Evolutionary conservation across 2,113 vertebrate genomes (phyloP).

Genomic region (Scomber japonicus): DNA sequence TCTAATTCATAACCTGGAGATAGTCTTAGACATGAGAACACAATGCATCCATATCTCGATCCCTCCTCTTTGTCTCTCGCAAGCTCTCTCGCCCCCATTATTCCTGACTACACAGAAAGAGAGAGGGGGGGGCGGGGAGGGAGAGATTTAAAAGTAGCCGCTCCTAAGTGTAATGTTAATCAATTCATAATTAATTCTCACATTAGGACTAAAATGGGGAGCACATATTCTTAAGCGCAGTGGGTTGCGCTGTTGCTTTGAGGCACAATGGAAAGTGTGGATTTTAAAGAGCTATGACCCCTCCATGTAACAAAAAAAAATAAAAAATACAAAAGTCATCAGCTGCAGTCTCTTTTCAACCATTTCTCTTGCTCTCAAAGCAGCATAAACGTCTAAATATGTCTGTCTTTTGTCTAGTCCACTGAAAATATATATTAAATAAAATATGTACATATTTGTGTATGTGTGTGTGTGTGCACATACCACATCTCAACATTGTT

Average conservation of each 20-base stretch:
- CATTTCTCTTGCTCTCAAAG: constrained; percentile 32
- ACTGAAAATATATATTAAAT: background rate
- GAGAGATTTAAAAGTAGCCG: constrained; percentile 58
- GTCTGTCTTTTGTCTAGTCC: constrained; percentile 14
- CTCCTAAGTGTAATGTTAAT: constrained; percentile 78
- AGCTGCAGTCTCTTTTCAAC: constrained; percentile 49
- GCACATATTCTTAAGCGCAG: constrained; percentile 72
- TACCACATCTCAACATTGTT: constrained; percentile 40
- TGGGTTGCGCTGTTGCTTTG: constrained; percentile 68
- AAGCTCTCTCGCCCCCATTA: constrained; percentile 30
- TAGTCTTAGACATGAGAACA: constrained; percentile 63
- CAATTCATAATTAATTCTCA: constrained; percentile 82
- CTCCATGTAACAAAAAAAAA: constrained; percentile 55
- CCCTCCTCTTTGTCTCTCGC: constrained; percentile 68
- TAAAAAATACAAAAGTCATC: constrained; percentile 50
- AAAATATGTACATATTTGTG: constrained; percentile 26
- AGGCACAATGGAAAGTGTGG: constrained; percentile 64
- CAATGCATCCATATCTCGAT: constrained; percentile 65
- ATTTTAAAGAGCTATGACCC: constrained; percentile 64
- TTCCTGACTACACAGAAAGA: constrained; percentile 66
- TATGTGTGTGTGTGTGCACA: constrained; percentile 24
- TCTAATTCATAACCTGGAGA: constrained; percentile 82
- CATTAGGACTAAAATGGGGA: constrained; percentile 73
- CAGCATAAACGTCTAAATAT: background rate
- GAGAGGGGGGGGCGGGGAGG: background rate